A percentile compares a stretch with the other conserved stretches of the same genome.
Evolutionary conservation across 2,797 vertebrate species (phyloP).

Genomic region (Tadarida brasiliensis): DNA sequence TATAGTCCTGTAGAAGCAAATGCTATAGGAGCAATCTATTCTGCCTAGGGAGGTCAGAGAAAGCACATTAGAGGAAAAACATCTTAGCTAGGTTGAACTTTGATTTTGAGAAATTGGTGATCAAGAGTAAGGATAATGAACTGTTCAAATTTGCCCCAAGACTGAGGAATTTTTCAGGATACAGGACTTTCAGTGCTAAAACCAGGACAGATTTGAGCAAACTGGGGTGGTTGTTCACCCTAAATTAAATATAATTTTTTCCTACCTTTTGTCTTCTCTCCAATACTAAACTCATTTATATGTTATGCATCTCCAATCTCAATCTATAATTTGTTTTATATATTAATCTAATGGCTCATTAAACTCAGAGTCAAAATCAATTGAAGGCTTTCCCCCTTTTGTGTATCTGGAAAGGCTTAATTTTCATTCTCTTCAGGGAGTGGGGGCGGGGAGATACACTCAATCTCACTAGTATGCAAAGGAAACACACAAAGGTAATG

Average conservation of each 20-base stretch:
- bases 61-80: background rate
- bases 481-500: background rate
- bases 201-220: background rate
- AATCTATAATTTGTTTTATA: background rate
- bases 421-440: background rate
- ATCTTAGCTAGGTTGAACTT: background rate
- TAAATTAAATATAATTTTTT: background rate
- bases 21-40: background rate
- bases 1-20: background rate
- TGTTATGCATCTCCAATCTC: background rate
- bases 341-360: background rate
- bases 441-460: background rate
- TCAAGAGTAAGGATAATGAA: background rate
- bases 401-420: background rate
- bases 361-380: background rate
- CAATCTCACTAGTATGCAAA: background rate
- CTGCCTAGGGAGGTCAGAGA: background rate
- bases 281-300: background rate
- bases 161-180: background rate
- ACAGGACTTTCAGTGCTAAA: background rate
- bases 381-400: background rate
- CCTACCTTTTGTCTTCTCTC: background rate
- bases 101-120: background rate
- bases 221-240: background rate
- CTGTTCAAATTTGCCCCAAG: background rate